A percentile compares a stretch with the other conserved stretches of the same genome.
These are phyloP conservation scores for Zaprionus vittiger DNA, from an alignment of 1,140 invertebrate species.

Conservation along the genomic window DNA sequence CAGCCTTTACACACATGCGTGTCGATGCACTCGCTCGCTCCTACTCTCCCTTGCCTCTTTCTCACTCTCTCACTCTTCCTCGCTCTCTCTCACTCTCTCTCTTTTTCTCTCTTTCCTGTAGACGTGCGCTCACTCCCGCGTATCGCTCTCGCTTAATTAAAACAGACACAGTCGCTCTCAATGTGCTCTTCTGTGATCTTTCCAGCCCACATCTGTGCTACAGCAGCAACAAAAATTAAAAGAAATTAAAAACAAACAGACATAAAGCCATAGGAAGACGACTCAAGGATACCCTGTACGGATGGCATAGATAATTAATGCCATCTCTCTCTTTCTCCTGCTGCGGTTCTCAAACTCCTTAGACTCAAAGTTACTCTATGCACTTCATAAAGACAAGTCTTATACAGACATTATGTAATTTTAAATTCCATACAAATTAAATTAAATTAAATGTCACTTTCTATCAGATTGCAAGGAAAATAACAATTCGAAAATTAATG, in stretches of 20 bases:
- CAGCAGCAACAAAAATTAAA: conserved; percentile 65
- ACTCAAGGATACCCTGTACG: conserved; percentile 21
- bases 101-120: conserved; percentile 3
- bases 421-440: too few species aligned
- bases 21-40: conserved; percentile 35
- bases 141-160: conserved; percentile 67
- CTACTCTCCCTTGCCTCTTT: not conserved
- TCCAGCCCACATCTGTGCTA: conserved; percentile 73
- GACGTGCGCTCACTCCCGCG: conserved; percentile 18
- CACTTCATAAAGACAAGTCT: too few species aligned
- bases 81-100: conserved; percentile 15
- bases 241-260: conserved; percentile 74
- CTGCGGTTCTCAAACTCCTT: not conserved
- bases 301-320: not conserved
- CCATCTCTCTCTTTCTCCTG: too few species aligned
- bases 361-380: too few species aligned
- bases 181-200: conserved; percentile 55
- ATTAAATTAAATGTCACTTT: too few species aligned
- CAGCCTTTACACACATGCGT: conserved; percentile 77
- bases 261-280: not conserved
- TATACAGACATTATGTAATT: not conserved
- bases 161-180: conserved; percentile 73
- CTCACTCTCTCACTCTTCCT: conserved; percentile 21
- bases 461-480: too few species aligned
- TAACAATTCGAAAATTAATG: too few species aligned